Conservation (phyloP, 2,113 vertebrate genomes). For the Syngnathus floridae region DNA sequence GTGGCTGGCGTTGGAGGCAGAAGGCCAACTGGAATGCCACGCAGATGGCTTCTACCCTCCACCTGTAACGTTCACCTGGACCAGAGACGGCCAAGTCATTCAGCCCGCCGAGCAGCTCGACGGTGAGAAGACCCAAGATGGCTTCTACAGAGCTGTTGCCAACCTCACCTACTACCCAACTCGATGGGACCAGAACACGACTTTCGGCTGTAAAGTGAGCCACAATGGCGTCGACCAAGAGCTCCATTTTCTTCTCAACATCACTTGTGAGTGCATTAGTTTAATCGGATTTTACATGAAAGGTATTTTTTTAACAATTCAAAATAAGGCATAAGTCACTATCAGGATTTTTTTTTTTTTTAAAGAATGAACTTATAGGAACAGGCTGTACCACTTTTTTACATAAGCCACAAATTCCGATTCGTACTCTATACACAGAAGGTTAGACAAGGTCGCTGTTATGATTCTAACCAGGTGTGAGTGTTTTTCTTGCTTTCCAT, state of each 20-base stretch:
- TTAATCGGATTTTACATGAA: no score
- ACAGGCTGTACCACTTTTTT: no score
- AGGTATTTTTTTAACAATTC: no score
- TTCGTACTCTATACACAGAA: not conserved
- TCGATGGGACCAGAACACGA: conserved; percentile 56
- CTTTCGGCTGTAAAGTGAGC: conserved; percentile 63
- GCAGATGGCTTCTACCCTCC: conserved; percentile 64
- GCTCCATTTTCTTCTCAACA: conserved; percentile 51
- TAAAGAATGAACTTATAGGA: no score
- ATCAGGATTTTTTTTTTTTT: no score
- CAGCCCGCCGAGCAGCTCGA: conserved; percentile 22
- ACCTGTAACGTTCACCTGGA: conserved; percentile 68
- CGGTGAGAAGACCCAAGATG: conserved; percentile 40
- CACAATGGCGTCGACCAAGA: conserved; percentile 47
- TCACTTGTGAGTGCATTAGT: conserved; percentile 57
- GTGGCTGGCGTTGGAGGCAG: conserved; percentile 53
- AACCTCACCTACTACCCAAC: conserved; percentile 59
- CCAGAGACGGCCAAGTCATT: conserved; percentile 46
- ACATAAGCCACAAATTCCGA: not conserved
- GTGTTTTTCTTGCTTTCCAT: not conserved
- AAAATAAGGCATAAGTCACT: no score
- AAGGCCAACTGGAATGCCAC: conserved; percentile 52
- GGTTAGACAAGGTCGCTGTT: not conserved
- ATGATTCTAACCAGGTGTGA: not conserved
- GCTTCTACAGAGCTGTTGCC: conserved; percentile 53